Base-by-base conservation (phyloP, 2,888 invertebrate genomes). In the Apotomis turbidana region DNA sequence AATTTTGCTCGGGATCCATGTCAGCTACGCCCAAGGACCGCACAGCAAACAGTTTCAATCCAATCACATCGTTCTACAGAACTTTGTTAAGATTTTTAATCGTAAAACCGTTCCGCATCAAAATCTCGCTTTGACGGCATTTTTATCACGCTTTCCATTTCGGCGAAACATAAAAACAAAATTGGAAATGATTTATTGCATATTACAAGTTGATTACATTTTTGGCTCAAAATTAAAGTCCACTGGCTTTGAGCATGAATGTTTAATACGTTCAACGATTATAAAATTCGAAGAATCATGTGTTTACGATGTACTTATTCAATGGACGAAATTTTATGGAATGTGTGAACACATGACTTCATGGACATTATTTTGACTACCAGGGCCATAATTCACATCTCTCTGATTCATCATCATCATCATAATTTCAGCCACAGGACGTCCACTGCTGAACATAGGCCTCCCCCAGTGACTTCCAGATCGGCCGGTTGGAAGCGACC, bases 71-170 rank as follows among this genome's bases (percentile, higher is more conserved):
- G 52, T 70, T 54, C 46, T 12, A 51, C 8, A 41, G 46, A 41
- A 71, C 59, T 71, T 66, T 71, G 59, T 71, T 49, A 60, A 66
- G 66, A 66, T 71, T 60, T 71, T 71, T 55, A 60, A 66, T 60
- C 71, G 54, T 55, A 55, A 66, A 70, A 60, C n/a, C 15, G 52
- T 51, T 63, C 49, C n/a, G 51, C 5, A 52, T 52, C n/a, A 52
- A 52, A n/a, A 4, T 54, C 46, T 46, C 52, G 12, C 12, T 46
- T 66, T 60, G 60, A 60, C 60, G 46, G 27, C 54, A 9, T 27
- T 66, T 71, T 66, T 71, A 71, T 71, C 59, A 38, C 66, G 38
- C 8, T 52, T 44, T 64, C 38, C 49, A 55, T 66, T 71, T 66
- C 15, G 27, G 36, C 36, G 46, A 66, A 55, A 46, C 59, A 49